A percentile compares a stretch with the other conserved stretches of the same genome.
These are phyloP conservation scores for Geodia barretti DNA, from an alignment of 37 sponge, comb jelly and placozoan species.

Conservation along the genomic window DNA sequence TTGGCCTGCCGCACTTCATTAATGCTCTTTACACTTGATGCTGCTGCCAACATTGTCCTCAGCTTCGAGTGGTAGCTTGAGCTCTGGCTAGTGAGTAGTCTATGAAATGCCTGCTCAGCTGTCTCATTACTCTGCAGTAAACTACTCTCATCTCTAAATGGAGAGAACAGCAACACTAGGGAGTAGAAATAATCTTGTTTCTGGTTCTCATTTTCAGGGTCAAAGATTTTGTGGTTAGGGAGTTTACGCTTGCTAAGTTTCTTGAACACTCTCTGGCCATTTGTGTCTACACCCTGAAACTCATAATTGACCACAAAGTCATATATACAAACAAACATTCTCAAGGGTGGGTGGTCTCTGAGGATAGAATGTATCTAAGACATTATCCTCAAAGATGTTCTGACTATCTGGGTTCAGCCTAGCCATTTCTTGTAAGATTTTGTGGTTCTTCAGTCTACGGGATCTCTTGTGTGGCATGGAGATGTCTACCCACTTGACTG, in stretches of 20 bases:
- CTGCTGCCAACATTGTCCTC: constrained; percentile 34
- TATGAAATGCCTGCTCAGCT: constrained; percentile 41
- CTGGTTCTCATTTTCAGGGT: constrained; percentile 43
- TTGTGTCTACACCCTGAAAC: not conserved
- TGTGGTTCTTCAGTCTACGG: constrained; percentile 19
- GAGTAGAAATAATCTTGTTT: constrained; percentile 30
- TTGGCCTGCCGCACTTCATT: constrained; percentile 42
- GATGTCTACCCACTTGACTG: constrained; percentile 44
- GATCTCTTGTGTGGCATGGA: constrained; percentile 38
- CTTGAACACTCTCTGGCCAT: constrained; percentile 11
- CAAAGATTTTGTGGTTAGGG: constrained; percentile 19
- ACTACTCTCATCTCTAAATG: constrained; percentile 44
- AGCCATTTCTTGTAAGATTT: constrained; percentile 27
- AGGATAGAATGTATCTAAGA: constrained; percentile 31
- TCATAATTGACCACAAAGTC: constrained; percentile 19
- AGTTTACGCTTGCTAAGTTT: constrained; percentile 10
- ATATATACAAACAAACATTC: constrained; percentile 47
- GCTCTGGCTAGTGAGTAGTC: not conserved
- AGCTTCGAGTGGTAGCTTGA: constrained; percentile 32
- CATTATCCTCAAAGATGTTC: constrained; percentile 33
- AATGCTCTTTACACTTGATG: constrained; percentile 6
- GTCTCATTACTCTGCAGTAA: constrained; percentile 31
- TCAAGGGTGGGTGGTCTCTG: constrained; percentile 39
- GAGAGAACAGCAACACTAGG: constrained; percentile 33
- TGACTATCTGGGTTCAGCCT: constrained; percentile 21